A percentile compares a stretch with the other conserved stretches of the same genome.
Conservation (phyloP, 2,797 vertebrate genomes). For the Zalophus californianus region DNA sequence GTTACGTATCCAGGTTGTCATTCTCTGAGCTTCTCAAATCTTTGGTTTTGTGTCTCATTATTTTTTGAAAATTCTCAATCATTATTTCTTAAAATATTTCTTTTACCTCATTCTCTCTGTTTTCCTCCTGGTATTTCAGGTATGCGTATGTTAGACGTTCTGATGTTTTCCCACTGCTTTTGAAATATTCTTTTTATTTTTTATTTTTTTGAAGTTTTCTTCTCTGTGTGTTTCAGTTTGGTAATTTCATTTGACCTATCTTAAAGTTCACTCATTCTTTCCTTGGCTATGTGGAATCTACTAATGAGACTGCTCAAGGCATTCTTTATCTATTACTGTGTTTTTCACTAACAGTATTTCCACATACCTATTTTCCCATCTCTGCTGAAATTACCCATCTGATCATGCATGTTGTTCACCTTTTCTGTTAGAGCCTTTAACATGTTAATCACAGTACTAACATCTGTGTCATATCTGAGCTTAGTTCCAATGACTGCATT, state of each 20-base stretch:
- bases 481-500: constrained; percentile 17
- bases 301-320: background rate
- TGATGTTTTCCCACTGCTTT: background rate
- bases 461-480: background rate
- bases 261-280: constrained; percentile 10
- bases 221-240: constrained; percentile 55
- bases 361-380: background rate
- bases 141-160: background rate
- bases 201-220: background rate
- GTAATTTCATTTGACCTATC: background rate
- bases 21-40: background rate
- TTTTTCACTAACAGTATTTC: background rate
- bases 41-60: background rate
- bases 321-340: background rate
- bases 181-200: background rate
- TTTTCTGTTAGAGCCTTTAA: background rate
- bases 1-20: background rate
- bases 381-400: background rate
- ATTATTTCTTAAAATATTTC: constrained; percentile 30
- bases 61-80: background rate
- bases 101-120: background rate
- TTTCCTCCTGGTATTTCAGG: background rate
- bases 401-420: background rate
- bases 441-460: background rate
- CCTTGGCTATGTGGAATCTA: background rate